Evolutionary conservation across 1,140 invertebrate genomes (phyloP).

Genomic region (Pseudobourletiella spinata): DNA sequence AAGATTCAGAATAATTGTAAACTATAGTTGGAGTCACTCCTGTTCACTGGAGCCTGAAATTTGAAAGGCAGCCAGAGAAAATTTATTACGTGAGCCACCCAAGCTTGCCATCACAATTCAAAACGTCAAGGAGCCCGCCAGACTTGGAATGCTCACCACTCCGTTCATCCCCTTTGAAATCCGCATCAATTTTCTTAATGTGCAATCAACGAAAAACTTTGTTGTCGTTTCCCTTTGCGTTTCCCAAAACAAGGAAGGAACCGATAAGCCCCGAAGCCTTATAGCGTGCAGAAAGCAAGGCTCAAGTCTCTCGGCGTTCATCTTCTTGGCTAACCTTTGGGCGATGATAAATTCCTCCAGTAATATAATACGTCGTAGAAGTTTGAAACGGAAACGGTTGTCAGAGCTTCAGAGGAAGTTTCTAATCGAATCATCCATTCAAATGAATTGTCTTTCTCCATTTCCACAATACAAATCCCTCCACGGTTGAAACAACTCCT

Average conservation of each 20-base stretch:
- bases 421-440: slow-evolving; percentile 25
- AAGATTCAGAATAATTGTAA: too few relatives aligned
- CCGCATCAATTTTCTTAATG: not conserved
- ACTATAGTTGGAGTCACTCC: too few relatives aligned
- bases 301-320: not conserved
- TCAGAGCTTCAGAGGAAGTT: slow-evolving; percentile 12
- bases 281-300: not conserved
- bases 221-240: too few relatives aligned
- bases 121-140: not conserved
- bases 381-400: slow-evolving; percentile 15
- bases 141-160: not conserved
- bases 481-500: not conserved
- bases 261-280: not conserved
- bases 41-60: slow-evolving; percentile 3
- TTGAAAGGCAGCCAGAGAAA: not conserved
- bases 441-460: slow-evolving; percentile 25
- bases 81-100: not conserved
- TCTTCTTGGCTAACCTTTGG: not conserved
- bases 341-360: not conserved
- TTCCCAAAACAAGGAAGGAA: too few relatives aligned
- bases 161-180: not conserved
- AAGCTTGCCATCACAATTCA: not conserved
- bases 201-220: not conserved
- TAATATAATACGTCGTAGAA: not conserved
- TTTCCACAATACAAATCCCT: not conserved